These are phyloP conservation scores for Heliconius congener DNA, from an alignment of 1,140 invertebrate genomes.

Conservation along the genomic window DNA sequence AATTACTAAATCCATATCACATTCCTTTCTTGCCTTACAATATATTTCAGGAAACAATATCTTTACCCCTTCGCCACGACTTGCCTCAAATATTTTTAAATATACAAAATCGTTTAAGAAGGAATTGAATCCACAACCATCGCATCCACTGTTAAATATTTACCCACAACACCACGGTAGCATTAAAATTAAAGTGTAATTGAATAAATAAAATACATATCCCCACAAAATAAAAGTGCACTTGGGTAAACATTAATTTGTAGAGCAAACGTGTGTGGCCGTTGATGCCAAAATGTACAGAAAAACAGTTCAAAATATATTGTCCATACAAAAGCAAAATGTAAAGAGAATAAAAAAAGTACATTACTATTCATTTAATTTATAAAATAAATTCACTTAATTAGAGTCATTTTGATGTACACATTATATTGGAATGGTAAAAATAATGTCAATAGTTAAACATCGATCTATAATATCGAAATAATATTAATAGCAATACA, in stretches of 20 bases:
- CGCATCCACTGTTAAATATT: too few species aligned
- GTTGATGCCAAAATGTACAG: neutral
- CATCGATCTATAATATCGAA: too few species aligned
- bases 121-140: neutral
- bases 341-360: neutral
- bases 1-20: too few species aligned
- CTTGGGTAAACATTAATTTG: slow-evolving; percentile 20
- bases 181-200: neutral
- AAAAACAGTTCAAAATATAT: neutral
- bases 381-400: too few species aligned
- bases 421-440: too few species aligned
- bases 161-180: neutral
- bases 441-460: too few species aligned
- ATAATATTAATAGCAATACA: too few species aligned
- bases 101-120: neutral
- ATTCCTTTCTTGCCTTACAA: too few species aligned
- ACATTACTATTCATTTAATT: neutral
- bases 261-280: slow-evolving; percentile 18
- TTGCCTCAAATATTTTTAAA: too few species aligned
- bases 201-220: neutral
- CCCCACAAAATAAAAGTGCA: neutral
- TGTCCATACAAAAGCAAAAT: neutral
- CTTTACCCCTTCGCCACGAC: too few species aligned
- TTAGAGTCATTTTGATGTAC: too few species aligned
- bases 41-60: too few species aligned